Evolutionary conservation across 2,113 vertebrate species (phyloP).

Genomic region (Cepphus grylle): DNA sequence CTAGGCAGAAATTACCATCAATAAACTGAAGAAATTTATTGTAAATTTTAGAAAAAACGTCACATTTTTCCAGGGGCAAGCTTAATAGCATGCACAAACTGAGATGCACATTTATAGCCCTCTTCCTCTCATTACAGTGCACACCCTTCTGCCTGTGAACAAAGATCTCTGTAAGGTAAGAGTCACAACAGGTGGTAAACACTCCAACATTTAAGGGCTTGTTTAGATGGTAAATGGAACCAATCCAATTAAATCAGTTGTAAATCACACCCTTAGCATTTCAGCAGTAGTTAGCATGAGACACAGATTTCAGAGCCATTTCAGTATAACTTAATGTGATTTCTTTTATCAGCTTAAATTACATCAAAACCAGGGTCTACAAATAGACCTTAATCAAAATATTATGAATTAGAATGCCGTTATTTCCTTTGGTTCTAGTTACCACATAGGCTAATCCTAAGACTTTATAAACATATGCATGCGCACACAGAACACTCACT

Average conservation of each 20-base stretch:
- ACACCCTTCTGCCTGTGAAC: background rate
- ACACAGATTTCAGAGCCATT: slow-evolving; percentile 31
- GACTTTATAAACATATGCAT: slow-evolving; percentile 32
- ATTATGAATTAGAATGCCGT: slow-evolving; percentile 43
- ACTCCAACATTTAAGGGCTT: slow-evolving; percentile 55
- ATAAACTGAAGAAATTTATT: background rate
- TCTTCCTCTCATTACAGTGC: background rate
- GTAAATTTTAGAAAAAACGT: background rate
- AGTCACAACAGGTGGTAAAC: slow-evolving; percentile 62
- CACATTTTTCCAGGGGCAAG: background rate
- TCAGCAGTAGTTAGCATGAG: slow-evolving; percentile 23
- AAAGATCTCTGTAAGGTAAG: slow-evolving; percentile 43
- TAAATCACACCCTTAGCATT: slow-evolving; percentile 60
- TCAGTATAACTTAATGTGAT: slow-evolving; percentile 28
- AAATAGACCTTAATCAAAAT: slow-evolving; percentile 52
- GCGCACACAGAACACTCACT: background rate
- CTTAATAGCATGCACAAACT: background rate
- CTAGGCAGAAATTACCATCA: background rate
- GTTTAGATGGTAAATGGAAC: slow-evolving; percentile 61
- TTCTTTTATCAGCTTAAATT: slow-evolving; percentile 46
- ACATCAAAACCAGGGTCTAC: slow-evolving; percentile 19
- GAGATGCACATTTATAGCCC: background rate
- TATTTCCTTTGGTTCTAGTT: slow-evolving; percentile 40
- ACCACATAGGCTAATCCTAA: slow-evolving; percentile 4
- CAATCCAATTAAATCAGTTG: slow-evolving; percentile 53